Evolutionary conservation across 2,888 invertebrate species (phyloP).

Genomic region (Acrocyrtus sp.): DNA sequence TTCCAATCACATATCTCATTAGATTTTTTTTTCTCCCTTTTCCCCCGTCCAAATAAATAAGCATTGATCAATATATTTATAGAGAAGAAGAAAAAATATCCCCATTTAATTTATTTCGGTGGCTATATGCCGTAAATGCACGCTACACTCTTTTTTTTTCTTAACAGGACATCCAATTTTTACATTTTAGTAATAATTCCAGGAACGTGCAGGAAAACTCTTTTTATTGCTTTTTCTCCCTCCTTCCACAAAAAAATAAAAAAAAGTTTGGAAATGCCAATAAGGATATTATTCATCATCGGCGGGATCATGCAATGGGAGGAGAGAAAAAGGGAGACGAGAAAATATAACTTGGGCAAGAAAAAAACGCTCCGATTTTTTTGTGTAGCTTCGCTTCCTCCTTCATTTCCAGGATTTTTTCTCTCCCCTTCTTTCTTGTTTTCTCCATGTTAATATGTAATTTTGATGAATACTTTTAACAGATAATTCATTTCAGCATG

Average conservation of each 20-base stretch:
- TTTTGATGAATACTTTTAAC: too few species aligned
- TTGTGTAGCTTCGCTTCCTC: slow-evolving; percentile 3
- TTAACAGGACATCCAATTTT: slow-evolving; percentile 1
- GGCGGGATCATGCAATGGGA: too few species aligned
- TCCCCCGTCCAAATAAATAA: slow-evolving; percentile 55
- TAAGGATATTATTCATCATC: too few species aligned
- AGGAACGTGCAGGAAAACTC: not conserved
- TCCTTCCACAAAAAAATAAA: too few species aligned
- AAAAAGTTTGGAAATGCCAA: too few species aligned
- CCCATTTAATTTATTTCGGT: slow-evolving; percentile 1
- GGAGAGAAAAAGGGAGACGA: too few species aligned
- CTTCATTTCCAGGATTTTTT: slow-evolving; percentile 9
- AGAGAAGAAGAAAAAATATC: not conserved
- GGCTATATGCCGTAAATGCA: slow-evolving; percentile 11
- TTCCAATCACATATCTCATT: slow-evolving; percentile 63
- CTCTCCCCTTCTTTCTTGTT: not conserved
- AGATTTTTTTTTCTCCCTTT: slow-evolving; percentile 42
- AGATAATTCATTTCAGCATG: too few species aligned
- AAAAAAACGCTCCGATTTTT: too few species aligned
- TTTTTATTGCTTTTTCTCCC: not conserved
- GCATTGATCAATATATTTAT: slow-evolving; percentile 59
- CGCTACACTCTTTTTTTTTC: not conserved
- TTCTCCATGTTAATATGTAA: slow-evolving; percentile 6
- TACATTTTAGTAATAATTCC: not conserved
- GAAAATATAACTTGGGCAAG: too few species aligned